Evolutionary conservation across 2,113 vertebrate genomes (phyloP), one percentile per base, ranked within the genome.

Genomic region (Antidorcas marsupialis): DNA sequence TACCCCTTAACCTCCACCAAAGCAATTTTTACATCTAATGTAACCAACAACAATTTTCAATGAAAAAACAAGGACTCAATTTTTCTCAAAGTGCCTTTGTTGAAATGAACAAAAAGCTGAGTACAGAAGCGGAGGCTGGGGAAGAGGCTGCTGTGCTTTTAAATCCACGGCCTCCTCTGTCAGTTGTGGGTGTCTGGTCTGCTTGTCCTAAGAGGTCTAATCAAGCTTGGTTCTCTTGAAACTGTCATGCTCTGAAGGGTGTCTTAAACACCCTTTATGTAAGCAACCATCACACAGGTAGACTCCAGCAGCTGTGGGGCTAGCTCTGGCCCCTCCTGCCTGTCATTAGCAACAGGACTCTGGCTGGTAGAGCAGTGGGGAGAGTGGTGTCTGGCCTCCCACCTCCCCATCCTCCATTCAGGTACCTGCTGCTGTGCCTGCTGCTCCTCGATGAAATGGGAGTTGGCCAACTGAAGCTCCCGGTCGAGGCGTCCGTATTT

Each of bases 371-470:
- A 28, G 62, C 13, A 55, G 5, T 16, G 0, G 5, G 28, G 2
- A 17, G 43, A 74, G 52, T 7, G 23, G n/a, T 8, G 3, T 6
- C 21, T 52, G 10, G 3, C 30, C 71, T 16, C 55, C 92, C 19
- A 0, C 19, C 33, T 47, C 87, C 81, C 9, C 5, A 1, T 4
- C 50, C 79, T 25, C 3, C 28, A 21, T 57, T 27, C 0, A 1
- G 47, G 86, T 99, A 99, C 99, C 99, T 99, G 99, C 93, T 99
- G 99, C 96, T 99, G 99, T 1, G 98, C 98, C 91, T 99, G 99
- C 97, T 99, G 99, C 93, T 99, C 99, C 87, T 99, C 99, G 0
- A 99, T 99, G 97, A 99, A 99, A 91, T 99, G 99, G 45, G 99
- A 99, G 98, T 99, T 99, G 90, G 99, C 99, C 15, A 98, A 98